Evolutionary conservation across 2,888 invertebrate species (phyloP), one percentile per base, ranked within the genome.

Genomic region (Hirtodrosophila histrioides): DNA sequence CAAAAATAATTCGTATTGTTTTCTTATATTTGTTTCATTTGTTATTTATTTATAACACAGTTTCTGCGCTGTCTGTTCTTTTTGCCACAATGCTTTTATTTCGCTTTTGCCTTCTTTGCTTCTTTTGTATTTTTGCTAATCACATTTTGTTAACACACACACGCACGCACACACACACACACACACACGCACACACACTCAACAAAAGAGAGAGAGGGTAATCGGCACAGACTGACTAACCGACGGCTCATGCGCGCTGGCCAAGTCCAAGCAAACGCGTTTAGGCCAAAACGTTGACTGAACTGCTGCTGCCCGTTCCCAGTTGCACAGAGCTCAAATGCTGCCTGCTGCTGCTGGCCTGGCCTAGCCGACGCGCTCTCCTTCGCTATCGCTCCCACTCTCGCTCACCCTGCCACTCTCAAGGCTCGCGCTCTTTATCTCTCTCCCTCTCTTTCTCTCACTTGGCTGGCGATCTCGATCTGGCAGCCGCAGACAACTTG

Each of bases 241-340:
- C 65, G 69, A 61, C 60, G 70, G 74, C 69, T 74, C 73, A 73
- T 76, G 86, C 82, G 85, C 80, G 72, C 76, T 82, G 80, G 86
- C 86, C 84, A 83, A 65, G 54, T 75, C 60, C 71, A 73, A 86
- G 80, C 81, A 76, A 89, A 81, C 83, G 82, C 84, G 75, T 89
- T 85, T 87, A 85, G 88, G 89, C 90, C 90, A 89, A 89, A 84
- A 87, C 88, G 81, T 83, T 79, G 84, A 89, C 89, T 90, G 86
- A 89, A 80, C 57, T 55, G 55, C 49, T 27, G 53, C 41, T 44
- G 51, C 36, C 69, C 44, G 36, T 69, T 44, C 48, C 29, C 61
- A 36, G 49, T 54, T 45, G 39, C 39, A 45, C 31, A 9, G 12
- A 53, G 54, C 39, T 37, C 24, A 35, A 17, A 17, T 23, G 44